Evolutionary conservation across 2,797 vertebrate genomes (phyloP), one percentile per base, ranked within the genome.

Genomic region (Coreius guichenoti): DNA sequence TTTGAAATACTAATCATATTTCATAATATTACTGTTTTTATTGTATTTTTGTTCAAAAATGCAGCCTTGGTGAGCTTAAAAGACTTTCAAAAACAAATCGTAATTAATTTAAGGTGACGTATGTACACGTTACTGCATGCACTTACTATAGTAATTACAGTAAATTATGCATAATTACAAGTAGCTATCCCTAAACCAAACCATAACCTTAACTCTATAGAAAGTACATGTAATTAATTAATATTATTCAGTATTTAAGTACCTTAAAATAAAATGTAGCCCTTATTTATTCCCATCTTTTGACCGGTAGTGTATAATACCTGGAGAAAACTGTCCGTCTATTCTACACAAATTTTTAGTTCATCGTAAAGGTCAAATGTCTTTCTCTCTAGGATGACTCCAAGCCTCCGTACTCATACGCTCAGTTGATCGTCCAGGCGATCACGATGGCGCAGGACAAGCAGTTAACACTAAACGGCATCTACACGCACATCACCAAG

Each of bases 401-500:
- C 84, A 99, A 99, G 90, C 97, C 98, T 83, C 98, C 98, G 51
- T 99, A 99, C 90, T 99, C 98, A 88, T 99, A 99, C 93, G 98
- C 98, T 94, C 98, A 99, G 92, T 92, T 99, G 92, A 99, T 99
- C 56, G 97, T 99, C 83, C 98, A 99, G 94, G 98, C 98, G 86
- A 98, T 99, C 85, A 98, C 97, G 0, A 94, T 98, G 96, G 97
- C 97, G 23, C 96, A 93, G 39, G 98, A 99, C 93, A 99, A 98
- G 90, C 98, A 99, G 92, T 97, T 99, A 89, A 99, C 98, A 86
- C 96, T 99, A 81, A 99, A 98, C 31, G 98, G 98, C 75, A 99
- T 99, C 92, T 99, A 99, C 88, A 98, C 96, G 73, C 97, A 99
- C 95, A 99, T 99, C 95, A 99, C 98, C 82, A 99, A 98, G 93